Percentiles rank a stretch among this genome's conserved stretches.
Evolutionary conservation across 1,140 invertebrate genomes (phyloP).

Genomic region (Globodera rostochiensis): DNA sequence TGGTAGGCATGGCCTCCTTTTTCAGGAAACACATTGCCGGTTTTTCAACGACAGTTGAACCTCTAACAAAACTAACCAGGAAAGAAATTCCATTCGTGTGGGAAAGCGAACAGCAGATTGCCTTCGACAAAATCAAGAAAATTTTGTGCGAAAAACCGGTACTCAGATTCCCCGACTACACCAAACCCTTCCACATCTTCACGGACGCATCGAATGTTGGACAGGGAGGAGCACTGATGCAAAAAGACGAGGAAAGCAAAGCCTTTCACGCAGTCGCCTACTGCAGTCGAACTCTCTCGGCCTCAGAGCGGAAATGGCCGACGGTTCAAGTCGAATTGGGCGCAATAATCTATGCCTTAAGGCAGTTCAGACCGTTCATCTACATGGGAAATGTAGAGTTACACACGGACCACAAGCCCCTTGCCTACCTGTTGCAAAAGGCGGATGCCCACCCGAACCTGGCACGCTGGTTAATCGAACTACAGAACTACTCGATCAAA

Average conservation of each 20-base stretch:
- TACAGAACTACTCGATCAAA: no score
- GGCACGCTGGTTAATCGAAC: no score
- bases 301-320: no score
- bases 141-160: background rate
- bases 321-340: no score
- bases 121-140: background rate
- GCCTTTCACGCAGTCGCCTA: no score
- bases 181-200: slow-evolving; percentile 19
- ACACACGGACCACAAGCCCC: no score
- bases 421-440: no score
- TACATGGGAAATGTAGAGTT: no score
- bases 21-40: background rate
- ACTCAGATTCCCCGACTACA: slow-evolving; percentile 12
- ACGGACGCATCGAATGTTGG: slow-evolving; percentile 18
- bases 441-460: no score
- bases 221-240: slow-evolving; percentile 18
- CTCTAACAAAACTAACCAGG: slow-evolving; percentile 10
- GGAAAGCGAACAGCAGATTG: slow-evolving; percentile 11
- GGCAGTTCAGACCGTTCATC: no score
- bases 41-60: background rate
- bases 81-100: slow-evolving; percentile 4
- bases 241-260: slow-evolving; percentile 14
- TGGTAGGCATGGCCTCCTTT: slow-evolving; percentile 17
- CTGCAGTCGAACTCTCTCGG: no score
- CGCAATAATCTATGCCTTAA: no score